phyloP scores from a whole-genome alignment of 2,797 vertebrate species.

The Gymnocypris eckloni region DNA sequence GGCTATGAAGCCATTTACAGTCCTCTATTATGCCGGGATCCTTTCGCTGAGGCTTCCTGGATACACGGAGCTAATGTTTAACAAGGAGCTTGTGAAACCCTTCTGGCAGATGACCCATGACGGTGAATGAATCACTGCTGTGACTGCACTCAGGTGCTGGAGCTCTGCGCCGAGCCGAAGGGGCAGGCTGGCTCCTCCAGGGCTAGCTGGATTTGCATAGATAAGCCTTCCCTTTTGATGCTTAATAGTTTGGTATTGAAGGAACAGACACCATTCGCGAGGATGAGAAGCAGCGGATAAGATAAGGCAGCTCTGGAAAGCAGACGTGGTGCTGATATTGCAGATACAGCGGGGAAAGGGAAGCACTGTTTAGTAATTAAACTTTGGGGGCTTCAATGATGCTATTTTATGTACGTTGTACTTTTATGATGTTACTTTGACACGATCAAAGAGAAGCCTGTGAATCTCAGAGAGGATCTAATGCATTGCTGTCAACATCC shows the following conservation, averaged over 20 bases:
- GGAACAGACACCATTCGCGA: slow-evolving; percentile 51
- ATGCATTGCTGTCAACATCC: neutral
- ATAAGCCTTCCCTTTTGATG: slow-evolving; percentile 64
- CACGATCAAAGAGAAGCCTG: neutral
- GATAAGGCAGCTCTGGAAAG: slow-evolving; percentile 59
- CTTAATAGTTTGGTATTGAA: slow-evolving; percentile 64
- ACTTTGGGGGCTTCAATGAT: slow-evolving; percentile 5
- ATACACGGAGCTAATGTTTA: slow-evolving; percentile 67
- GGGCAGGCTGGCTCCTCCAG: slow-evolving; percentile 42
- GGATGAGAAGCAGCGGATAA: slow-evolving; percentile 57
- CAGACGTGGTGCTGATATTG: slow-evolving; percentile 29
- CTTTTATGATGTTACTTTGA: slow-evolving; percentile 57
- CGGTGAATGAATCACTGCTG: slow-evolving; percentile 61
- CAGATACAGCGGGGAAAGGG: slow-evolving; percentile 12
- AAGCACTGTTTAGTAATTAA: slow-evolving; percentile 22
- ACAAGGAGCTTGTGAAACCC: slow-evolving; percentile 66
- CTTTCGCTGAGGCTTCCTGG: slow-evolving; percentile 53
- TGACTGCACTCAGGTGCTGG: slow-evolving; percentile 58
- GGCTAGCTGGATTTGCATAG: slow-evolving; percentile 62
- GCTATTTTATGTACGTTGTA: slow-evolving; percentile 14
- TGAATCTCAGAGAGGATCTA: neutral
- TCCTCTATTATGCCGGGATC: slow-evolving; percentile 63
- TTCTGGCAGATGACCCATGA: slow-evolving; percentile 62
- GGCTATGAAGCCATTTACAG: slow-evolving; percentile 66
- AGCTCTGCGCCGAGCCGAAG: slow-evolving; percentile 38